Evolutionary conservation across 2,113 vertebrate genomes (phyloP).

Genomic region (Potamarius usumacintae): DNA sequence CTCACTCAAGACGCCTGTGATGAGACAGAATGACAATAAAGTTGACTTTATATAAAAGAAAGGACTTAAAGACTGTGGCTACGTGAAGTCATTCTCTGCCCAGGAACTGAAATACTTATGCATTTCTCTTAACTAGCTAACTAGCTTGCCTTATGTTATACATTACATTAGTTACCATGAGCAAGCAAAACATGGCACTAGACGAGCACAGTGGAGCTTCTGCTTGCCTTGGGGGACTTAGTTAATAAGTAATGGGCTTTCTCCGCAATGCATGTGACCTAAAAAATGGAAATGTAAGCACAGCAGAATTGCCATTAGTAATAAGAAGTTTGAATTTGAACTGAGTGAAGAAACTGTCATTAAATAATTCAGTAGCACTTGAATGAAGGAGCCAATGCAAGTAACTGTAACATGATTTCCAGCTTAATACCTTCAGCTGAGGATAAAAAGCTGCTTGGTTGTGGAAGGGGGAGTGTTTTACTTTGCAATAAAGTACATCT

Average conservation of each 20-base stretch:
- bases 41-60: too few relatives aligned
- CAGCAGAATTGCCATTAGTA: background rate
- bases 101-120: background rate
- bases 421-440: background rate
- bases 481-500: too few relatives aligned
- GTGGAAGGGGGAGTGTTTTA: background rate
- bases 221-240: too few relatives aligned
- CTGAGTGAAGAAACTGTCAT: background rate
- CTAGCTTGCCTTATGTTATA: too few relatives aligned
- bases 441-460: slow-evolving; percentile 1
- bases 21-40: too few relatives aligned
- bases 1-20: too few relatives aligned
- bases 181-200: background rate
- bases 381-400: background rate
- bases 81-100: background rate
- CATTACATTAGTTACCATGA: background rate
- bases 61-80: background rate
- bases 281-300: too few relatives aligned
- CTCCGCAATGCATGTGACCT: too few relatives aligned
- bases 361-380: background rate
- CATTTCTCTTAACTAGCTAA: background rate
- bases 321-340: background rate
- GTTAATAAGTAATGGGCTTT: too few relatives aligned
- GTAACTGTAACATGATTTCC: background rate
- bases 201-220: too few relatives aligned